Percentiles rank a stretch among this genome's conserved stretches.
Evolutionary conservation across 1,140 invertebrate genomes (phyloP).

Genomic region (Hycleus phaleratus): DNA sequence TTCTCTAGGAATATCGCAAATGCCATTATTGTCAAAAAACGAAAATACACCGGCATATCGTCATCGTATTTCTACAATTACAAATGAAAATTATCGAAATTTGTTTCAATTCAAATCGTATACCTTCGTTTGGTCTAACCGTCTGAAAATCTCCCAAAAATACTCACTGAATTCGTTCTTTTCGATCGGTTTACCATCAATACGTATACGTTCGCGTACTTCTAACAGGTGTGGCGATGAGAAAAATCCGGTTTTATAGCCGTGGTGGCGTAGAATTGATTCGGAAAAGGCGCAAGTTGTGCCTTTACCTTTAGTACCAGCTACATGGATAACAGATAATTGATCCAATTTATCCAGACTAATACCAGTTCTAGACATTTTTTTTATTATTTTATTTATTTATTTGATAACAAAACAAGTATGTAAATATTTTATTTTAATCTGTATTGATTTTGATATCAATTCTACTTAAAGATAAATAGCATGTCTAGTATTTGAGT

Average conservation of each 20-base stretch:
- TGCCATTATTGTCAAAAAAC: conserved; percentile 87
- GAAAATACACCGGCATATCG: conserved; percentile 91
- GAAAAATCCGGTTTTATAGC: conserved; percentile 89
- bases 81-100: conserved; percentile 16
- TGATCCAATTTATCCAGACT: conserved; percentile 53
- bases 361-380: conserved; percentile 52
- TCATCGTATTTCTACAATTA: conserved; percentile 46
- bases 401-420: too few species aligned
- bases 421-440: neutral
- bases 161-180: conserved; percentile 66
- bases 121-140: conserved; percentile 47
- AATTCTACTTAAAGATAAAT: conserved; percentile 1
- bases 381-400: too few species aligned
- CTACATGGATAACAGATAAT: conserved; percentile 84
- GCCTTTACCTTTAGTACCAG: conserved; percentile 94
- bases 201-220: conserved; percentile 85
- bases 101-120: neutral
- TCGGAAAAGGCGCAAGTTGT: conserved; percentile 93
- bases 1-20: conserved; percentile 83
- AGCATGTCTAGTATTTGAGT: neutral
- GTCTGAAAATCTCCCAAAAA: conserved; percentile 78
- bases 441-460: neutral
- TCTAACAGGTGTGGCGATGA: conserved; percentile 92
- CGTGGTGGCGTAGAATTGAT: conserved; percentile 76
- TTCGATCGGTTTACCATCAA: conserved; percentile 74